Base-by-base conservation (phyloP, 2,888 invertebrate species). In the Toxonevra muliebris region DNA sequence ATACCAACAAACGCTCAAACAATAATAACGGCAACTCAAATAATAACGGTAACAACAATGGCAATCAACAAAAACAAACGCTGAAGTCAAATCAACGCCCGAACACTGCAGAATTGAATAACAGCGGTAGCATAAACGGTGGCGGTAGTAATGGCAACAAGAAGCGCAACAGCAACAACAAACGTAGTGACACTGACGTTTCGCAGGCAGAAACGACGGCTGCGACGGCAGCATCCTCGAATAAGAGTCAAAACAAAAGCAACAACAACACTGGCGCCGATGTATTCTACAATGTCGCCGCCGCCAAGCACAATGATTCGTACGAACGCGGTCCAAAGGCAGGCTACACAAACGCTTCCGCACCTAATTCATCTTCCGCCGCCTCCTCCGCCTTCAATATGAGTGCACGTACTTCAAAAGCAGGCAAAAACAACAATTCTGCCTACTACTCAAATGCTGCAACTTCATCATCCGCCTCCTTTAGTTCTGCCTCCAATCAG, bases 241-340 rank as follows among this genome's bases (percentile, higher is more conserved):
- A 40, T 11, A 65, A 65, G 12, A 50, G 11, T 50, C 43, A 15
- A 53, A 65, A 30, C 30, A 30, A 30, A 30, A 30, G 30, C 30
- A 30, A 30, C 30, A 30, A 30, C 50, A 43, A 45, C 5, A 43
- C 60, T 20, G 5, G 50, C 57, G 75, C 69, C 45, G 68, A 66
- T 48, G 69, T 43, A 15, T 77, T 71, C 61, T 79, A 78, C 61
- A 78, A 77, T 65, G 75, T 78, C 77, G 79, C 75, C 81, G 80
- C 75, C 81, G 80, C 75, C 82, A 87, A 73, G 86, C 87, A 74
- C 81, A 82, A 73, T 80, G 83, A 66, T 85, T 86, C 74, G 80
- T 84, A 8, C 83, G 80, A 68, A 86, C 87, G 74, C 85, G 45
- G 54, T 8, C 48, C 69, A 19, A 45, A 57, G 20, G 7, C 42